Base-by-base conservation (phyloP, 2,888 invertebrate genomes). In the Parasteatoda lunata region DNA sequence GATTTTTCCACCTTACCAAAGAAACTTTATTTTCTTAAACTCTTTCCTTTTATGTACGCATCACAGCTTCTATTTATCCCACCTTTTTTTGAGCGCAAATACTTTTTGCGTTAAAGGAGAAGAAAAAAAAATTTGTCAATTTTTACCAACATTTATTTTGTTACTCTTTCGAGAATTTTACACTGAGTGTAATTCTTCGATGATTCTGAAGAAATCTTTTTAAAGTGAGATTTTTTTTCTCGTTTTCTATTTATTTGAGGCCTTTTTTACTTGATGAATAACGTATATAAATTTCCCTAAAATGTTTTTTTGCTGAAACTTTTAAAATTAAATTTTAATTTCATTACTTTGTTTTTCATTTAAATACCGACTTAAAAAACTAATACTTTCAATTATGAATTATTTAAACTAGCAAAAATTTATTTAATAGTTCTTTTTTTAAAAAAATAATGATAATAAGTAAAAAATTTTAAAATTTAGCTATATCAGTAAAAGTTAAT, bases 1-100 rank as follows among this genome's bases (percentile, higher is more conserved):
- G 81, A 81, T 81, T 81, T 81, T 81, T 75, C 75, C 81, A 69
- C 69, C 69, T 51, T 48, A 59, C 59, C 68, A 15, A n/a, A 54
- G 59, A 59, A 69, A 81, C 81, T 81, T 71, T 75, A 75, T 75
- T 81, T 78, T 54, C 77, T 48, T n/a, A 30, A 30, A 51, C 54
- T 59, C 81, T 69, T 59, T 75, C 68, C 75, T 81, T 30, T 72
- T 49, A 51, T 47, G 13, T 48, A 78, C 30, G 51, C 77, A 68
- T 52, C 9, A 15, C 59, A 15, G 9, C 5, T 59, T 7, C 77
- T 68, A 30, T 52, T 78, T 75, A 59, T 30, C 30, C 30, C 30
- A 30, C 30, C 68, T 66, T 30, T 81, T 81, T 75, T 69, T 59
- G 15, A 5, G 11, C 72, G 9, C 13, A 30, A 68, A 66, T 68